phyloP scores from a whole-genome alignment of 2,797 vertebrate genomes.

The Melanotaenia boesemani region DNA sequence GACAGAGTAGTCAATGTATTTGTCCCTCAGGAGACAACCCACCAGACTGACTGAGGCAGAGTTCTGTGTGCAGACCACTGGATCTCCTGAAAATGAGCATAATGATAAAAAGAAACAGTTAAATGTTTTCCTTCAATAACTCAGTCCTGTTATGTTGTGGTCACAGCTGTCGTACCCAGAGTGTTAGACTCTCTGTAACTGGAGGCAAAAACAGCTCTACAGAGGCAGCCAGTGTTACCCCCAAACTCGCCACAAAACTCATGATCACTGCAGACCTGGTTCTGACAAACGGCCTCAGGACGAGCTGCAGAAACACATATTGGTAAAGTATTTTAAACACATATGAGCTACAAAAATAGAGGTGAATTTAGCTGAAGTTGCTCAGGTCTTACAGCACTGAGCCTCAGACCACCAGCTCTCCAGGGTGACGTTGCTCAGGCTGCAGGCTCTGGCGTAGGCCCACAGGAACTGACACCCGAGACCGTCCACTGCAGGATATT shows the following conservation, averaged over 20 bases:
- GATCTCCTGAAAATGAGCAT: conserved; percentile 18
- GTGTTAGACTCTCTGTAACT: conserved; percentile 24
- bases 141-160: too few relatives aligned
- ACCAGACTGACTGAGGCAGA: too few relatives aligned
- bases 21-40: conserved; percentile 49
- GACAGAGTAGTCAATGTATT: background rate
- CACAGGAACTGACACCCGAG: too few relatives aligned
- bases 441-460: too few relatives aligned
- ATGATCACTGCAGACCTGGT: conserved; percentile 52
- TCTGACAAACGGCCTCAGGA: conserved; percentile 25
- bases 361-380: background rate
- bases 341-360: too few relatives aligned
- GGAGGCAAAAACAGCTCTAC: conserved; percentile 46
- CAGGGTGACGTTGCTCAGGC: too few relatives aligned
- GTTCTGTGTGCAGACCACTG: background rate
- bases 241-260: conserved; percentile 55
- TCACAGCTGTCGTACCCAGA: conserved; percentile 38
- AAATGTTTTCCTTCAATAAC: too few relatives aligned
- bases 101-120: background rate
- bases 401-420: too few relatives aligned
- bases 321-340: background rate
- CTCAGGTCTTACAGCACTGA: too few relatives aligned
- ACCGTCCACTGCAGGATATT: too few relatives aligned
- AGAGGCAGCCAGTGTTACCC: conserved; percentile 38
- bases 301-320: conserved; percentile 9